Base-by-base conservation (phyloP, 2,888 invertebrate genomes). In the Cheilosia scutellata region DNA sequence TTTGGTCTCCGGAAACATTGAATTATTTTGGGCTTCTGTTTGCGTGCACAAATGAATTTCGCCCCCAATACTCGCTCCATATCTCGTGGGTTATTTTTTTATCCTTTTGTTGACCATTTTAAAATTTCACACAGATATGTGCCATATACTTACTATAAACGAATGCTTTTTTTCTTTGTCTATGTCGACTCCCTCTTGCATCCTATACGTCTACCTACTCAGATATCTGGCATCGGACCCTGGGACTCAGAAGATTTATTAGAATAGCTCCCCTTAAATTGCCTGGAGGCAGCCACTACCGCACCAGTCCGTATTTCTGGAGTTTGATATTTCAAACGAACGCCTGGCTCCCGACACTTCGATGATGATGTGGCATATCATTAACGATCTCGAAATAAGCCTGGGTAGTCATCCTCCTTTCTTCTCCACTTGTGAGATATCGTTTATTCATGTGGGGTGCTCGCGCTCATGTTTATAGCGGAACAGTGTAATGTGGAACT, bases 311-410 rank as follows among this genome's bases (percentile, higher is more conserved):
- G 55, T 66, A 57, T 42, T 57, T 63, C 65, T 68, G 74, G 62
- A 80, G 82, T 86, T 77, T 82, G 76, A 86, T 72, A 76, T 77
- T 77, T 68, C 62, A 80, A 76, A 68, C 66, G 75, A 76, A 80
- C 70, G 66, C 66, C 53, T 60, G 77, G 65, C 70, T 71, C 71
- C 78, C 72, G 79, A 42, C 80, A 71, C 71, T 80, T 62, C 65
- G 62, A 72, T 72, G 80, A 86, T 82, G 86, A 86, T 86, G 82
- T 86, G 86, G 76, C 82, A 76, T 60, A 66, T 86, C 82, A 86
- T 86, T 86, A 86, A 86, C 68, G 86, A 82, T 82, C 82, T 72
- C 77, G 29, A 80, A 82, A 86, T 82, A 77, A 77, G 82, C 44
- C 51, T 47, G n/a, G n/a, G 60, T 33, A 58, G 70, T 57, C 40